Evolutionary conservation across 2,797 vertebrate species (phyloP), one percentile per base, ranked within the genome.

Genomic region (Notoglanidium macrostoma): DNA sequence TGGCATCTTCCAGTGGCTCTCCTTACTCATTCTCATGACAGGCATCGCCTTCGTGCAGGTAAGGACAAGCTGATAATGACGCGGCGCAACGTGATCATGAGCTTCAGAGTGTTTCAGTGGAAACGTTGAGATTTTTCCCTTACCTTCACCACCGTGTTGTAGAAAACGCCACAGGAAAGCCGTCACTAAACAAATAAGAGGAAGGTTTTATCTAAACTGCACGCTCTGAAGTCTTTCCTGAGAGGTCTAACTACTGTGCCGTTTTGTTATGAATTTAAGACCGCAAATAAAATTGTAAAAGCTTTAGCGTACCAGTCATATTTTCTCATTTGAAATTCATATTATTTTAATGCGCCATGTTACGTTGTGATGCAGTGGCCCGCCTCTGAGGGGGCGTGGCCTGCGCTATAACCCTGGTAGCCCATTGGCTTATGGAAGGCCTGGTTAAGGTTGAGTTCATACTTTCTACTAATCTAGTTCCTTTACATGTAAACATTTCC

Each of bases 1-100:
- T 85, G 95, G 97, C 8, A 84, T 96, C 86, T 97, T 97, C 94
- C 98, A 99, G 92, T 99, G 98, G 98, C 95, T 99, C n/a, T 99
- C 98, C 0, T 88, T 99, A 90, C 87, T 99, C 68, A 96, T 98
- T 90, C 93, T 99, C 61, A 99, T 98, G 98, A 92, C 95, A 23
- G 98, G 98, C 88, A 97, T 99, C 91, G 96, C 97, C 84, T 95
- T 99, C 7, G 98, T 99, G 86, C 98, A 99, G 98, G 98, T 99
- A 94, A 90, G 89, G 92, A 88, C 90, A 14, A 67, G 6, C 15
- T 1, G 61, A 19, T 19, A 2, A 12, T 59, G 17, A 55, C 9
- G 1, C 57, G 0, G 5, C 26, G n/a, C 26, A 19, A 70, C 19
- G 2, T 17, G n/a, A 1, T 32, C 57, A 8, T 59, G 57, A 59